Evolutionary conservation across 2,888 invertebrate species (phyloP).

Genomic region (Dicroscelio sp.): DNA sequence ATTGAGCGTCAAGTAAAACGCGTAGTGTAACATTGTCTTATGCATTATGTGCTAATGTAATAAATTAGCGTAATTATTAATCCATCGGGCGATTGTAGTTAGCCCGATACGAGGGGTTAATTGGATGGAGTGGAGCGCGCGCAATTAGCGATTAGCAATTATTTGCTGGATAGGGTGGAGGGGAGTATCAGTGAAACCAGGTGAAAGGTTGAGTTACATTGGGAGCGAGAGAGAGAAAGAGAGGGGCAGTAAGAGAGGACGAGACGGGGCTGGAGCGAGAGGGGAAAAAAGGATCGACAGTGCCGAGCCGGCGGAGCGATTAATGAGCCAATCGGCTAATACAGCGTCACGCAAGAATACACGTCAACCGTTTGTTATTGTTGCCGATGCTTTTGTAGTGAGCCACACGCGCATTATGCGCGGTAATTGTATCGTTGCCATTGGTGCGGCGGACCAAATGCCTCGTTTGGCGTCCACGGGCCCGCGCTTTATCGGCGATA

Average conservation of each 20-base stretch:
- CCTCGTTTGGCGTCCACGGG: conserved; percentile 66
- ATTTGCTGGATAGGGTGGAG: conserved; percentile 85
- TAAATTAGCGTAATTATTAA: conserved; percentile 72
- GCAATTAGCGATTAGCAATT: conserved; percentile 91
- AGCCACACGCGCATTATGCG: conserved; percentile 73
- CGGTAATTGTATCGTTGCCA: conserved; percentile 76
- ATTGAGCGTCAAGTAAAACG: conserved; percentile 7
- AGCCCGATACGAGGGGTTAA: conserved; percentile 85
- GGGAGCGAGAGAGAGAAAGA: background rate
- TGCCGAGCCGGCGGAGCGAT: conserved; percentile 91
- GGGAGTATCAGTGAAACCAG: conserved; percentile 20
- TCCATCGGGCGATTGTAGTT: conserved; percentile 68
- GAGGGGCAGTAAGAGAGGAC: too few species aligned
- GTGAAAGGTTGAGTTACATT: conserved; percentile 61
- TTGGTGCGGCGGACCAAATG: conserved; percentile 62
- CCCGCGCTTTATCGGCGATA: conserved; percentile 71
- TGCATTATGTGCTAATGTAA: conserved; percentile 71
- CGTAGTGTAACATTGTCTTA: conserved; percentile 43
- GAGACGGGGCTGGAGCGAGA: too few species aligned
- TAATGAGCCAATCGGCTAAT: conserved; percentile 91
- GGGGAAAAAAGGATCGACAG: conserved; percentile 84
- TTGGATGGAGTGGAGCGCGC: conserved; percentile 90
- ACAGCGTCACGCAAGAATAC: conserved; percentile 91
- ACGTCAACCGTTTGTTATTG: conserved; percentile 86
- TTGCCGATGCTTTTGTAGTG: conserved; percentile 78